Percentiles rank a stretch among this genome's conserved stretches.
Conservation (phyloP, 2,113 vertebrate species). For the Alouatta palliata region DNA sequence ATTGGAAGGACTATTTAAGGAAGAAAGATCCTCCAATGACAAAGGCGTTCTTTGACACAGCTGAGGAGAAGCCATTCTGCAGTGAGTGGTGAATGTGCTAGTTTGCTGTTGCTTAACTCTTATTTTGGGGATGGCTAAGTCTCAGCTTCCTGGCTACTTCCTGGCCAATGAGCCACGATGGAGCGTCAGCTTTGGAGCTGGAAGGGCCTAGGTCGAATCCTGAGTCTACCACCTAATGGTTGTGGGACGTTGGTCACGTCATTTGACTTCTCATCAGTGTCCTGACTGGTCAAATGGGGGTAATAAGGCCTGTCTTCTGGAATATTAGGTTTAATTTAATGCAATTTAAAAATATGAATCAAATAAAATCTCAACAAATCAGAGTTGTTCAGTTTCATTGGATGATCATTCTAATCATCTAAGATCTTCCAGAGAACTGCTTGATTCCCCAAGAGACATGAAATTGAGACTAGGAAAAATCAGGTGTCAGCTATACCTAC, state of each 20-base stretch:
- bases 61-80: conserved; percentile 87
- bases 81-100: conserved; percentile 86
- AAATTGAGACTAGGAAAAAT: neutral
- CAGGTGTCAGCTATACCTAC: neutral
- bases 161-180: neutral
- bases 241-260: neutral
- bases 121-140: neutral
- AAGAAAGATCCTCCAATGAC: conserved; percentile 83
- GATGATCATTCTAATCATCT: neutral
- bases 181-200: neutral
- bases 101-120: neutral
- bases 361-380: neutral
- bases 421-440: conserved; percentile 3
- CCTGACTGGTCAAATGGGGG: neutral
- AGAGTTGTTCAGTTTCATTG: neutral
- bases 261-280: neutral
- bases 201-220: neutral
- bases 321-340: neutral
- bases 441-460: neutral
- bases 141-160: neutral
- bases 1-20: conserved; percentile 88
- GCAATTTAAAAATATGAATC: too few relatives aligned
- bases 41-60: conserved; percentile 92
- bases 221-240: neutral
- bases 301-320: neutral